phyloP scores from a whole-genome alignment of 2,888 invertebrate species.

The Xanthia togata region DNA sequence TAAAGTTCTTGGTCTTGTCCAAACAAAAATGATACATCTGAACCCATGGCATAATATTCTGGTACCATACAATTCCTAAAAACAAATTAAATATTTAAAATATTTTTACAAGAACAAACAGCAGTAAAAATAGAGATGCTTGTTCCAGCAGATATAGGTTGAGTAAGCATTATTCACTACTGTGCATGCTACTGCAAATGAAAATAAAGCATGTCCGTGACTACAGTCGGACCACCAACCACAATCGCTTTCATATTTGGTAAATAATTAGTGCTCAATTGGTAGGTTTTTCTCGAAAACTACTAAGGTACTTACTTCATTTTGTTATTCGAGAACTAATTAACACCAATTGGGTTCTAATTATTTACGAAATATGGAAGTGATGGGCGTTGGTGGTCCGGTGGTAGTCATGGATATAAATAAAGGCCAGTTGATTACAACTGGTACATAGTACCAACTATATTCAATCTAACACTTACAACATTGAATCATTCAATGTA shows the following conservation, averaged over 20 bases:
- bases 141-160: not conserved
- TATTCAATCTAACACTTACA: too few relatives aligned
- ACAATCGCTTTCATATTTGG: too few relatives aligned
- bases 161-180: not conserved
- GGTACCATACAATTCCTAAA: constrained; percentile 88
- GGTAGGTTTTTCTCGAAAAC: too few relatives aligned
- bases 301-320: too few relatives aligned
- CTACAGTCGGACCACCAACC: too few relatives aligned
- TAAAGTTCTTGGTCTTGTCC: constrained; percentile 49
- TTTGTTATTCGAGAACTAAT: too few relatives aligned
- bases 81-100: constrained; percentile 55
- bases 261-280: too few relatives aligned
- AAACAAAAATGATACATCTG: constrained; percentile 91
- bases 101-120: not conserved
- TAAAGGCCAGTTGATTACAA: not conserved
- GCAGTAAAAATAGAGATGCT: not conserved
- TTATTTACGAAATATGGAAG: too few relatives aligned
- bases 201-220: not conserved
- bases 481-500: not conserved
- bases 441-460: not conserved
- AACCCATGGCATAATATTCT: constrained; percentile 87
- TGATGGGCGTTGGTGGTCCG: too few relatives aligned
- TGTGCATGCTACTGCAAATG: not conserved
- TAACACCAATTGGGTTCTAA: too few relatives aligned
- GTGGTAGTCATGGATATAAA: too few relatives aligned